Evolutionary conservation across 1,140 invertebrate species (phyloP).

Genomic region (Brachionus angularis): DNA sequence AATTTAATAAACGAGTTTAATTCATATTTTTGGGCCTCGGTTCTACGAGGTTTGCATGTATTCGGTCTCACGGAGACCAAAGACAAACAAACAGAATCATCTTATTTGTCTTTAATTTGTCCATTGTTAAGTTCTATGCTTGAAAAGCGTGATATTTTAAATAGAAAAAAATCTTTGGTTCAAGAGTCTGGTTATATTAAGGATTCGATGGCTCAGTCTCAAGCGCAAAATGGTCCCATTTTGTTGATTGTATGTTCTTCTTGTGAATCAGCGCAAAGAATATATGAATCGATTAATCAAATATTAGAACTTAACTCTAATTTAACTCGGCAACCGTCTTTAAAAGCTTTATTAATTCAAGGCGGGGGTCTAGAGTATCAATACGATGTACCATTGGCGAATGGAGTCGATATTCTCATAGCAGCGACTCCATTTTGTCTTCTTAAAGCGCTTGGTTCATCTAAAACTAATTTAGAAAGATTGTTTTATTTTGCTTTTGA

Average conservation of each 20-base stretch:
- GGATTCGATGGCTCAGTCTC: constrained; percentile 2
- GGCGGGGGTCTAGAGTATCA: constrained; percentile 23
- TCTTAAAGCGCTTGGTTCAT: neutral
- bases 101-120: neutral
- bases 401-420: constrained; percentile 30
- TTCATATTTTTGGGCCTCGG: constrained; percentile 9
- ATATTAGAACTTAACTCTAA: constrained; percentile 14
- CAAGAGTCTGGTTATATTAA: constrained; percentile 7
- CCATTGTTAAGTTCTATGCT: constrained; percentile 3
- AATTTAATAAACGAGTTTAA: neutral
- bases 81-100: neutral
- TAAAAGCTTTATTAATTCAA: constrained; percentile 23
- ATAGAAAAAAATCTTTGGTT: constrained; percentile 2
- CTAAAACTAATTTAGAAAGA: constrained; percentile 35
- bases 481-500: constrained; percentile 19
- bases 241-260: constrained; percentile 18
- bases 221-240: constrained; percentile 27
- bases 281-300: constrained; percentile 18
- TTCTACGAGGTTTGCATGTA: neutral
- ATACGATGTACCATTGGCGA: constrained; percentile 23
- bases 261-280: constrained; percentile 19
- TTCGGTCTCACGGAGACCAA: neutral
- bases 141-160: neutral
- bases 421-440: constrained; percentile 41
- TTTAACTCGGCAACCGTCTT: neutral